Evolutionary conservation across 2,888 invertebrate species (phyloP).

Genomic region (Sepiola atlantica): DNA sequence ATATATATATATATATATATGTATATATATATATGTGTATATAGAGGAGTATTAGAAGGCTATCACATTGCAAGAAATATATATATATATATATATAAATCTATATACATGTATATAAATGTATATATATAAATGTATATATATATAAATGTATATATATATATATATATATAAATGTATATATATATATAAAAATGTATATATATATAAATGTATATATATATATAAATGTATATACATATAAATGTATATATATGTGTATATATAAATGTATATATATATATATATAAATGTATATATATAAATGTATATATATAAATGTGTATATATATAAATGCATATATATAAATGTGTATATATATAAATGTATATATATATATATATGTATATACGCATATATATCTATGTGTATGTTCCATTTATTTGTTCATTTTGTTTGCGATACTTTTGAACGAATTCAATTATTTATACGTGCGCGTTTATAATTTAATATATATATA

Average conservation of each 20-base stretch:
- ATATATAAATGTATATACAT: background rate
- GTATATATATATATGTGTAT: background rate
- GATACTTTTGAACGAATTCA: too few species aligned
- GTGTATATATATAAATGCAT: background rate
- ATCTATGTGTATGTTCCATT: background rate
- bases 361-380: background rate
- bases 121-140: background rate
- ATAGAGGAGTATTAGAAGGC: too few species aligned
- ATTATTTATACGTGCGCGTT: too few species aligned
- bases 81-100: background rate
- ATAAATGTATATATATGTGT: background rate
- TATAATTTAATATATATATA: too few species aligned
- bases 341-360: too few species aligned
- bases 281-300: too few species aligned
- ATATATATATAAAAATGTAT: too few species aligned
- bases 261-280: too few species aligned
- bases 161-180: too few species aligned
- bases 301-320: too few species aligned
- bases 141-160: background rate
- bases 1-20: background rate
- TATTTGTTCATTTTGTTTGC: too few species aligned
- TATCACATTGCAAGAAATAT: too few species aligned
- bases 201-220: background rate
- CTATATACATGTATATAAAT: background rate
- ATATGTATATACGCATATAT: background rate